phyloP scores from a whole-genome alignment of 2,888 invertebrate species.

The Hofmannophila pseudospretella region DNA sequence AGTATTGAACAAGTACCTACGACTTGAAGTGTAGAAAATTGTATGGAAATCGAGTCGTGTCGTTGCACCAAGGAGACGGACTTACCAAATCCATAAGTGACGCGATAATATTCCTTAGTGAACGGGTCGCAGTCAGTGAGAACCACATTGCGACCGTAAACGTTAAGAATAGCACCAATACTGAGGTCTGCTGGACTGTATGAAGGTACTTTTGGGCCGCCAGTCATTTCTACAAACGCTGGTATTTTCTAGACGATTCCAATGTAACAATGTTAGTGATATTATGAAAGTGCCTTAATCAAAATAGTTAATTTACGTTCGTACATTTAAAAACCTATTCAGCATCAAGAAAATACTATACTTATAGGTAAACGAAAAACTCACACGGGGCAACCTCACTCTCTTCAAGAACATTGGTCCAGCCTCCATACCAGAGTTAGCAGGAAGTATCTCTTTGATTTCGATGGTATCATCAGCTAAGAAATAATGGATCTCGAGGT shows the following conservation, averaged over 20 bases:
- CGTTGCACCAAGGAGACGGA: no score
- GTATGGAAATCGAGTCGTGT: no score
- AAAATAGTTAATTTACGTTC: no score
- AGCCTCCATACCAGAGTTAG: constrained; percentile 84
- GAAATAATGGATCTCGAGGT: constrained; percentile 89
- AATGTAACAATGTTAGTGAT: constrained; percentile 2
- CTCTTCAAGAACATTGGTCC: constrained; percentile 86
- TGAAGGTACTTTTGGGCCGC: constrained; percentile 57
- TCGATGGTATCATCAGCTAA: constrained; percentile 93
- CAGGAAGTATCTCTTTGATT: constrained; percentile 84
- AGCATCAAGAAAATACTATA: no score
- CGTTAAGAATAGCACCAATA: constrained; percentile 88
- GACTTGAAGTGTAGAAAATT: no score
- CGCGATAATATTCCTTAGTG: constrained; percentile 89
- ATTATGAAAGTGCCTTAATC: not conserved
- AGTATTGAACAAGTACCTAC: no score
- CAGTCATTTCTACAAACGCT: constrained; percentile 56
- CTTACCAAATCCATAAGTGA: constrained; percentile 81
- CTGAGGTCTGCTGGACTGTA: constrained; percentile 86
- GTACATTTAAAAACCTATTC: no score
- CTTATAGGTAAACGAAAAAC: no score
- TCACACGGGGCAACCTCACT: constrained; percentile 87
- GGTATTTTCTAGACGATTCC: constrained; percentile 57
- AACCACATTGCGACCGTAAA: constrained; percentile 88
- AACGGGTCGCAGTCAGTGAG: constrained; percentile 91